phyloP scores from a whole-genome alignment of 2,888 invertebrate species.

The Meteorus colon region DNA sequence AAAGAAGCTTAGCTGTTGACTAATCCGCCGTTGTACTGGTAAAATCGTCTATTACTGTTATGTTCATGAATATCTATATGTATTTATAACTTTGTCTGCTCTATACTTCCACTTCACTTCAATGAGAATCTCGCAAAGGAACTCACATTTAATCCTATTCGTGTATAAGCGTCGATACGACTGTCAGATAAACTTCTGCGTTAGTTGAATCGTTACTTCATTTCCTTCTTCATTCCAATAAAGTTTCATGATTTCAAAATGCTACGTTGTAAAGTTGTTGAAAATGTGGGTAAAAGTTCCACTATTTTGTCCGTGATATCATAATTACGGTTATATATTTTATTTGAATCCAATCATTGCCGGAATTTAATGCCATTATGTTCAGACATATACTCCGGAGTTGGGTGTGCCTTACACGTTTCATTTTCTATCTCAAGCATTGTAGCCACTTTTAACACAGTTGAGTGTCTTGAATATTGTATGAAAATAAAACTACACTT shows the following conservation, averaged over 20 bases:
- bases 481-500: not conserved
- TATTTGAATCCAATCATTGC: not conserved
- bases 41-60: not conserved
- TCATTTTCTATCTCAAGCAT: not conserved
- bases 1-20: slow-evolving; percentile 11
- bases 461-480: not conserved
- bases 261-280: not conserved
- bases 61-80: not conserved
- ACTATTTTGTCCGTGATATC: not conserved
- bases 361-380: too few relatives aligned
- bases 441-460: not conserved
- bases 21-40: slow-evolving; percentile 2
- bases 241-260: not conserved
- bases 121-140: not conserved
- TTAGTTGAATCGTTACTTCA: not conserved
- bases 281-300: not conserved
- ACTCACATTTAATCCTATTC: slow-evolving; percentile 6
- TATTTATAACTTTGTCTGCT: slow-evolving; percentile 17
- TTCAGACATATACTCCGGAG: too few relatives aligned
- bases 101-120: not conserved
- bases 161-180: slow-evolving; percentile 11
- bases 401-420: too few relatives aligned
- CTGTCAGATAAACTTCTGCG: slow-evolving; percentile 16
- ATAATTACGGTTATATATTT: not conserved
- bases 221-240: not conserved